phyloP scores from a whole-genome alignment of 2,888 invertebrate genomes.

The Cryptops parisi region DNA sequence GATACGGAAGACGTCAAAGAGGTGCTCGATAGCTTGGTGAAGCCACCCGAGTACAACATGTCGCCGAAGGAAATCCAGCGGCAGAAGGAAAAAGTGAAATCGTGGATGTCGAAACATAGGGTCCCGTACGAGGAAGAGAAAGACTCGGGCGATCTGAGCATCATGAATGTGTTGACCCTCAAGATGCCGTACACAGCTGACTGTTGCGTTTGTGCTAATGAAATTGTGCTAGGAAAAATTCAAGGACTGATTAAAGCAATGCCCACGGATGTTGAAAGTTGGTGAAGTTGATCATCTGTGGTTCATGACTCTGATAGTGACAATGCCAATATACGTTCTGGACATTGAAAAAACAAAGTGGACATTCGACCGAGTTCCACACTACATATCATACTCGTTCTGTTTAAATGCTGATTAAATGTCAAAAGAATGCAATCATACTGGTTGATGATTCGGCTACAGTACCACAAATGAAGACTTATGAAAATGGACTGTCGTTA shows the following conservation, averaged over 20 bases:
- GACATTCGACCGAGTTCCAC: too few relatives aligned
- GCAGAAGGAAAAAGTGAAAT: constrained; percentile 24
- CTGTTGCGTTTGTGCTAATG: constrained; percentile 30
- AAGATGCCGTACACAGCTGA: constrained; percentile 28
- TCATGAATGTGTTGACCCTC: constrained; percentile 25
- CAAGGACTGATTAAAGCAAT: constrained; percentile 30
- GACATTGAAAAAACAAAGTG: too few relatives aligned
- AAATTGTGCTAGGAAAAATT: constrained; percentile 31
- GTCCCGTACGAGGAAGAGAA: constrained; percentile 26
- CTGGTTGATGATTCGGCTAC: too few relatives aligned
- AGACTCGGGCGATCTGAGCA: constrained; percentile 11
- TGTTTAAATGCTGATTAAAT: too few relatives aligned
- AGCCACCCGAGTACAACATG: neutral
- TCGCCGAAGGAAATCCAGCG: constrained; percentile 24
- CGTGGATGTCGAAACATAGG: constrained; percentile 29
- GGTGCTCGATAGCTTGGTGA: constrained; percentile 2
- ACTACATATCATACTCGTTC: too few relatives aligned
- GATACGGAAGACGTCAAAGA: neutral
- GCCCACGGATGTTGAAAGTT: constrained; percentile 27
- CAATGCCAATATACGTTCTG: neutral
- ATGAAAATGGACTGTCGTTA: too few relatives aligned
- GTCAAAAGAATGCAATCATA: too few relatives aligned
- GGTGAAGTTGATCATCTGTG: too few relatives aligned
- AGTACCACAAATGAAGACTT: too few relatives aligned
- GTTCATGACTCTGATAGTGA: neutral